A percentile compares a stretch with the other conserved stretches of the same genome.
Conservation (phyloP, 2,888 invertebrate species). For the Cremastinae sp. region DNA sequence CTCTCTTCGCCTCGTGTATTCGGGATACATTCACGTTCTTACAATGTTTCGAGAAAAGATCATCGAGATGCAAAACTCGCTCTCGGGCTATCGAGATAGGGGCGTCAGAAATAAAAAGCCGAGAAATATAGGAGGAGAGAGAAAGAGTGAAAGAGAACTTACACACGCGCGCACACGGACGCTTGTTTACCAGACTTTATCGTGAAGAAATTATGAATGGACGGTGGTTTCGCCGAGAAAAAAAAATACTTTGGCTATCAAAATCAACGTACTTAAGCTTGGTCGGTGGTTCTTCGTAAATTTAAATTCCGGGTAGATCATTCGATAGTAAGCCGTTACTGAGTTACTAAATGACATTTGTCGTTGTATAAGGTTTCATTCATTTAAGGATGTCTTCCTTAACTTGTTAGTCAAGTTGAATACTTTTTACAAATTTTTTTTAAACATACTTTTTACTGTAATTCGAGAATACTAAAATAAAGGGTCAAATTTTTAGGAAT, state of each 20-base stretch:
- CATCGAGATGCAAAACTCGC: conserved; percentile 15
- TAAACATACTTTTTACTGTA: too few species aligned
- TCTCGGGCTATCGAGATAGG: not conserved
- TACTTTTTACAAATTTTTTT: too few species aligned
- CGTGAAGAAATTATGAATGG: conserved; percentile 70
- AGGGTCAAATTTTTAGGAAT: too few species aligned
- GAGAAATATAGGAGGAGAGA: not conserved
- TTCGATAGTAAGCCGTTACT: too few species aligned
- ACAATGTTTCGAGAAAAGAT: conserved; percentile 2
- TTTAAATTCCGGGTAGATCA: too few species aligned
- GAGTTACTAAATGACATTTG: too few species aligned
- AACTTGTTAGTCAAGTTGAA: too few species aligned
- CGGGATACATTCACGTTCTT: not conserved
- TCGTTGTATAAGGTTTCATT: too few species aligned
- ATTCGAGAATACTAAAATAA: too few species aligned
- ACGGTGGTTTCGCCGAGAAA: conserved; percentile 53
- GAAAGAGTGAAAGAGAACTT: conserved; percentile 10
- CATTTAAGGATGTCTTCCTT: too few species aligned
- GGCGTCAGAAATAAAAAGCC: conserved; percentile 1
- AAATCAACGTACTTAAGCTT: too few species aligned
- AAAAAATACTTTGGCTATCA: conserved; percentile 21
- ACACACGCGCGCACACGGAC: conserved; percentile 1
- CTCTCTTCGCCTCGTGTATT: not conserved
- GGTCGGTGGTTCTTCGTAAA: conserved; percentile 16
- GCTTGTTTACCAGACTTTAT: conserved; percentile 54